A percentile compares a stretch with the other conserved stretches of the same genome.
Conservation (phyloP, 92 coral and sea anemone genomes). For the Isaurus tuberculatus region DNA sequence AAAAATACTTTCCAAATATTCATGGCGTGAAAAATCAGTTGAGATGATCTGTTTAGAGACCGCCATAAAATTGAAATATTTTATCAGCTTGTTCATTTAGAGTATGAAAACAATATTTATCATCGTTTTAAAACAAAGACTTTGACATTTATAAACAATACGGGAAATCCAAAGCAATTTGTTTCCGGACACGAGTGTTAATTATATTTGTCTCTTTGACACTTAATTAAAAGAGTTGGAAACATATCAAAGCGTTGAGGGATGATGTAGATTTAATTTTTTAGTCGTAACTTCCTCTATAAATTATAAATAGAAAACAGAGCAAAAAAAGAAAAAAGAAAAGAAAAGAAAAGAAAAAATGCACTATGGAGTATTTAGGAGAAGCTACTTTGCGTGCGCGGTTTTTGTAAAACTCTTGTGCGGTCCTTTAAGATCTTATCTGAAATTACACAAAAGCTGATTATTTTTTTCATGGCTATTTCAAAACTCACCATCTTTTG, state of each 20-base stretch:
- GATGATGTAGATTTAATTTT: not conserved
- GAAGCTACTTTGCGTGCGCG: too few relatives aligned
- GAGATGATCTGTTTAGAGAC: not conserved
- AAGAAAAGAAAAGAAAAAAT: too few relatives aligned
- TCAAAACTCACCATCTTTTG: too few relatives aligned
- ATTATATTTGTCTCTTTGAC: not conserved
- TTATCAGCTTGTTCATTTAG: slow-evolving; percentile 20
- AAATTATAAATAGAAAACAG: not conserved
- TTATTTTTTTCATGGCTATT: too few relatives aligned
- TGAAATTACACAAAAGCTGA: too few relatives aligned
- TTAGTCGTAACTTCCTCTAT: not conserved
- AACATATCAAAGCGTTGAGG: not conserved
- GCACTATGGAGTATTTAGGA: too few relatives aligned
- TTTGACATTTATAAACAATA: not conserved
- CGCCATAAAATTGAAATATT: not conserved
- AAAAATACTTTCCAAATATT: not conserved
- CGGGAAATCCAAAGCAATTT: not conserved
- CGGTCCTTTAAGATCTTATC: too few relatives aligned
- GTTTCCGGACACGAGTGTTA: not conserved
- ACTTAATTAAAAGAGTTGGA: not conserved
- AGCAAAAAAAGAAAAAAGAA: too few relatives aligned
- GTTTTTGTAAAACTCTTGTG: too few relatives aligned
- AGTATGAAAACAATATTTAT: slow-evolving; percentile 9
- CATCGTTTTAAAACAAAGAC: not conserved
- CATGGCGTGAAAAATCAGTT: not conserved